Evolutionary conservation across 2,888 invertebrate genomes (phyloP).

Genomic region (Andrena chrysosceles): DNA sequence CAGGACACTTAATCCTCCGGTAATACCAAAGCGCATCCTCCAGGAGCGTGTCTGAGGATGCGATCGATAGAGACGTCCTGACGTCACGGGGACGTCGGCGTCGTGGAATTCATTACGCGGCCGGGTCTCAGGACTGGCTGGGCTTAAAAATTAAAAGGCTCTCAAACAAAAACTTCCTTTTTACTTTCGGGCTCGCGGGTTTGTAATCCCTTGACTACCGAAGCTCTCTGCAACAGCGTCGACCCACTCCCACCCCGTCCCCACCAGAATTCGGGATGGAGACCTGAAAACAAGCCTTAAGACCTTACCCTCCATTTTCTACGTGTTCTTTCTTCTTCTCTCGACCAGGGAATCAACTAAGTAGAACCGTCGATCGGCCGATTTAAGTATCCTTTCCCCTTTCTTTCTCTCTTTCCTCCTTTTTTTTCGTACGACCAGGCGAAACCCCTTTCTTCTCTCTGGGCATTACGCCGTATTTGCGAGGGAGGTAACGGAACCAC

Average conservation of each 20-base stretch:
- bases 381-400: constrained; percentile 48
- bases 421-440: constrained; percentile 18
- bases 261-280: constrained; percentile 45
- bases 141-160: constrained; percentile 83
- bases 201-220: constrained; percentile 67
- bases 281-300: constrained; percentile 63
- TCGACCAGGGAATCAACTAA: constrained; percentile 27
- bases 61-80: constrained; percentile 78
- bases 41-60: constrained; percentile 66
- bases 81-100: constrained; percentile 74
- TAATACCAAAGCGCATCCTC: constrained; percentile 76
- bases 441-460: constrained; percentile 44
- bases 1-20: constrained; percentile 63
- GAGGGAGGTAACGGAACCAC: constrained; percentile 40
- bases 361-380: constrained; percentile 47
- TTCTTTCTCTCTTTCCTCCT: not conserved
- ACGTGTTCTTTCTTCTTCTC: constrained; percentile 47
- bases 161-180: constrained; percentile 80
- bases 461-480: constrained; percentile 59
- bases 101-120: constrained; percentile 81
- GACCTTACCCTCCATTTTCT: constrained; percentile 55
- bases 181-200: constrained; percentile 70
- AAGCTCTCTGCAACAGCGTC: constrained; percentile 32
- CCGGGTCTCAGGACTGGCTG: constrained; percentile 50
- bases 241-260: constrained; percentile 4